Evolutionary conservation across 1,140 invertebrate genomes (phyloP), one percentile per base, ranked within the genome.

Genomic region (Plectrocnemia conspersa): DNA sequence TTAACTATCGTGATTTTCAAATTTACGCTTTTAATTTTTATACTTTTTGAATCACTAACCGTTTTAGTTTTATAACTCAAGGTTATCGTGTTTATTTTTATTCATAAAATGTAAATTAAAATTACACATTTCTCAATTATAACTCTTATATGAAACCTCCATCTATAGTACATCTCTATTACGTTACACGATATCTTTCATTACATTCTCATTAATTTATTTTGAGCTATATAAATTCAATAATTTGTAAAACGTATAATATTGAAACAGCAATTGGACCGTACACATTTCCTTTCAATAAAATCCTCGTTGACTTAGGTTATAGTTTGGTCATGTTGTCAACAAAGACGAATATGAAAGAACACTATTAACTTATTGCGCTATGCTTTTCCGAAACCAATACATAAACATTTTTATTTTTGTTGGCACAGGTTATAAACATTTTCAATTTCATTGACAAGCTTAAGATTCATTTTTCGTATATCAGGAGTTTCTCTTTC

Each of bases 1-100:
- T 61, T 55, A 61, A 50, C 59, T 61, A 61, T 55, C 19, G 59
- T 61, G 59, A 61, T 61, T 27, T 61, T 54, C 55, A 50, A 50
- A 50, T 50, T 50, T 50, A 50, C 47, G 47, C n/a, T 45, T 47
- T 40, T 40, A 27, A 23, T 42, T 47, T 54, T 56, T 54, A 46
- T 24, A 27, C 18, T 44, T 61, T 52, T 52, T 61, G 45, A 61
- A 61, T 61, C 59, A 61, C 59, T 61, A 61, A 61, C 59, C 59
- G 49, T 58, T 58, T 56, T 52, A 61, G 55, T 55, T 60, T 60
- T 60, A 56, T 40, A 60, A 56, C 58, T 55, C 59, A 57, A 52
- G 55, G 55, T 61, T 61, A 50, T 47, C 16, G 21, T 61, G 50
- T 58, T 52, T 61, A 61, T 55, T 55, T 52, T 61, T 52, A 58